Percentiles rank a stretch among this genome's conserved stretches.
phyloP scores from a whole-genome alignment of 2,888 invertebrate species.

The Eurytoma adleriae region DNA sequence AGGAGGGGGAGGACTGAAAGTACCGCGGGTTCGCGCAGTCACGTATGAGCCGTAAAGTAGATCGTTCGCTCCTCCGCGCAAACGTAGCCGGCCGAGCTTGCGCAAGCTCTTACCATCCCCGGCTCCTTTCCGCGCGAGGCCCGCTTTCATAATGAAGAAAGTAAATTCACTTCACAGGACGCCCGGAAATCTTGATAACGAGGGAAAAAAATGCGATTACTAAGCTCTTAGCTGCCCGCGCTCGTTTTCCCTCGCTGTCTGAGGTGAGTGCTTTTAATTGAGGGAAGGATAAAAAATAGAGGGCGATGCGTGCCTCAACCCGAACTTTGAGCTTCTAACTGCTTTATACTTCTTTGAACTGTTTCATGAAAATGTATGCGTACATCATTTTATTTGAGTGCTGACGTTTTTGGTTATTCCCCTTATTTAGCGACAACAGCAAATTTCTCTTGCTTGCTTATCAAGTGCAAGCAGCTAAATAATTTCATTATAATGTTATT shows the following conservation, averaged over 20 bases:
- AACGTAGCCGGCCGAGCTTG: slow-evolving; percentile 40
- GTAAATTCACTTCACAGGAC: slow-evolving; percentile 65
- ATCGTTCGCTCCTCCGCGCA: slow-evolving; percentile 61
- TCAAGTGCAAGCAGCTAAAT: no score
- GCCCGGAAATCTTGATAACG: slow-evolving; percentile 64
- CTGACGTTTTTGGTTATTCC: no score
- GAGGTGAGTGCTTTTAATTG: slow-evolving; percentile 33
- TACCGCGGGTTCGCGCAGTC: slow-evolving; percentile 61
- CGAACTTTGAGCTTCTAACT: no score
- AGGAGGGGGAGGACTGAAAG: no score
- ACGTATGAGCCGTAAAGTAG: slow-evolving; percentile 72
- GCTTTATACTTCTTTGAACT: no score
- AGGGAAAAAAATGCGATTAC: slow-evolving; percentile 62
- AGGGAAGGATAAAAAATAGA: background rate
- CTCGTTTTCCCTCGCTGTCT: slow-evolving; percentile 34
- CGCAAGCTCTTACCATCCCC: slow-evolving; percentile 24
- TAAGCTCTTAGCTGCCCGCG: slow-evolving; percentile 55
- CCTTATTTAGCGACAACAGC: no score
- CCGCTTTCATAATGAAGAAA: slow-evolving; percentile 67
- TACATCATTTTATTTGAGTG: no score
- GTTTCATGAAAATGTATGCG: background rate
- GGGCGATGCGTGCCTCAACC: background rate
- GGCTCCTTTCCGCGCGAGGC: slow-evolving; percentile 55
- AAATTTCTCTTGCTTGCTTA: no score
- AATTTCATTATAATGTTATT: no score